These are phyloP conservation scores for Xanthia togata DNA, from an alignment of 2,888 invertebrate species.

Conservation along the genomic window DNA sequence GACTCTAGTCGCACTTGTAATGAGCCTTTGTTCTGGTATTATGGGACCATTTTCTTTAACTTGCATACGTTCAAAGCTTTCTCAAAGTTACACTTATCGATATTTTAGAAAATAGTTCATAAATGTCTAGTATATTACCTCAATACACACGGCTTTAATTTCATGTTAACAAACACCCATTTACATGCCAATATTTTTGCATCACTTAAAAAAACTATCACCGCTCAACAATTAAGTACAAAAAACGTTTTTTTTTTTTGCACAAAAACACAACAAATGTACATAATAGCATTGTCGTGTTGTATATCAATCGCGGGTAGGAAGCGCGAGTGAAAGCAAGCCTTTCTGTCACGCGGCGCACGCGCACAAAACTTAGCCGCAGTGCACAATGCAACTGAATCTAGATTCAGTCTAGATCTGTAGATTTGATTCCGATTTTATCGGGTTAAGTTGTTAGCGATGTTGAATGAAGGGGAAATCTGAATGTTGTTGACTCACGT, in stretches of 20 bases:
- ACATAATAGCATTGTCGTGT: conserved; percentile 72
- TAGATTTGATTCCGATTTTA: conserved; percentile 51
- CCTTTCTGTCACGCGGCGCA: conserved; percentile 74
- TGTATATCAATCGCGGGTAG: conserved; percentile 70
- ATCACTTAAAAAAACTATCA: conserved; percentile 53
- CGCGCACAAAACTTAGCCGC: conserved; percentile 66
- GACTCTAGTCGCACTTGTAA: conserved; percentile 50
- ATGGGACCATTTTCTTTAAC: conserved; percentile 38
- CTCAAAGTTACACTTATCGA: conserved; percentile 14
- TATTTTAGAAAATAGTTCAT: conserved; percentile 25
- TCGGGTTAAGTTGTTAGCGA: conserved; percentile 18
- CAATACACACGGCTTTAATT: not conserved
- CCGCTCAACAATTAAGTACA: conserved; percentile 43
- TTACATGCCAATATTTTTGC: conserved; percentile 53
- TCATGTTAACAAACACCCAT: conserved; percentile 31
- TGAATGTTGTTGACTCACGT: conserved; percentile 31
- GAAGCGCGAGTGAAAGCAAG: conserved; percentile 75
- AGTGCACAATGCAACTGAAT: conserved; percentile 65
- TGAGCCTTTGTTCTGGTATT: conserved; percentile 67
- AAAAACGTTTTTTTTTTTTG: conserved; percentile 46
- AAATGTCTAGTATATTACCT: conserved; percentile 13
- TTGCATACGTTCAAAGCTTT: conserved; percentile 21
- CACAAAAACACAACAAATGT: conserved; percentile 65
- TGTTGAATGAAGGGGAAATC: conserved; percentile 44
- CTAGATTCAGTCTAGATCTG: conserved; percentile 53